Percentiles rank a stretch among this genome's conserved stretches.
Evolutionary conservation across 1,140 invertebrate genomes (phyloP).

Genomic region (Microplitis mediator): DNA sequence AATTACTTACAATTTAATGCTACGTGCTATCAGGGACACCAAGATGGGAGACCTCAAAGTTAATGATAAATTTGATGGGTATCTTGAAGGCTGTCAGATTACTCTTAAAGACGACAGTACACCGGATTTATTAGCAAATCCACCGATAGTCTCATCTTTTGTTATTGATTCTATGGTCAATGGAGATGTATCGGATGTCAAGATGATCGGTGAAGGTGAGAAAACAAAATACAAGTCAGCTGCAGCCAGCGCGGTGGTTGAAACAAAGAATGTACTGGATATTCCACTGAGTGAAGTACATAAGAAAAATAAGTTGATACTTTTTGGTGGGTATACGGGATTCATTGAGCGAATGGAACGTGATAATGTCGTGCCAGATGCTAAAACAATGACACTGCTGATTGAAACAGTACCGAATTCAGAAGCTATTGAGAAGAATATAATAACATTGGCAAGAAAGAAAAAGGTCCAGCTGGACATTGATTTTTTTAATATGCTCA

Average conservation of each 20-base stretch:
- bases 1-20: conserved; percentile 80
- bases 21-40: conserved; percentile 80
- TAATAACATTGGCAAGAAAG: conserved; percentile 64
- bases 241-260: neutral
- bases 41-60: conserved; percentile 71
- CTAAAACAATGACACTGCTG: conserved; percentile 80
- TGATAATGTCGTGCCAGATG: conserved; percentile 72
- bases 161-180: neutral
- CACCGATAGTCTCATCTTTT: conserved; percentile 39
- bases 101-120: conserved; percentile 24
- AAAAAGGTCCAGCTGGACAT: conserved; percentile 70
- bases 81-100: conserved; percentile 20
- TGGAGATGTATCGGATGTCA: neutral
- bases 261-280: conserved; percentile 1
- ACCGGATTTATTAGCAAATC: conserved; percentile 47
- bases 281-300: conserved; percentile 20
- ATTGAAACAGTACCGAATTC: conserved; percentile 74
- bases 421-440: conserved; percentile 67
- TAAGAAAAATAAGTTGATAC: conserved; percentile 69
- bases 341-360: conserved; percentile 75
- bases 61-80: conserved; percentile 57
- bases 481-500: conserved; percentile 85
- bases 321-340: conserved; percentile 81
- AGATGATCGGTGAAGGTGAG: neutral
- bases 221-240: neutral